A percentile compares a stretch with the other conserved stretches of the same genome.
Conservation (phyloP, 2,888 invertebrate species). For the Phrixothrix hirtus region DNA sequence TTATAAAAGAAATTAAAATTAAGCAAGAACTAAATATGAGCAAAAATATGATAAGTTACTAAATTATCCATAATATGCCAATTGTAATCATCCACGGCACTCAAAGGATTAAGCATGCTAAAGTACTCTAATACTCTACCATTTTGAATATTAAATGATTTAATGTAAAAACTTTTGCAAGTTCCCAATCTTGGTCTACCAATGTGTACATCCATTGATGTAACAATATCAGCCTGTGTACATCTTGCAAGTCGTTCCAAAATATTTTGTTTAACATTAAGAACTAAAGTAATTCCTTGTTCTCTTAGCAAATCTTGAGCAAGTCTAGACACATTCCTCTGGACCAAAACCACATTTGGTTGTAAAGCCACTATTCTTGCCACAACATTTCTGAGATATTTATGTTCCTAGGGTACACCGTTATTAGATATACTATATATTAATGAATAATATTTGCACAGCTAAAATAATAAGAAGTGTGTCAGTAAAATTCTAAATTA, state of each 20-base stretch:
- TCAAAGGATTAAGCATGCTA: no score
- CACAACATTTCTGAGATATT: constrained; percentile 83
- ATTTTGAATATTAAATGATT: constrained; percentile 59
- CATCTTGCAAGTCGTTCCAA: constrained; percentile 79
- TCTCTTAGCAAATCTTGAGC: constrained; percentile 86
- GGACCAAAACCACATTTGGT: constrained; percentile 88
- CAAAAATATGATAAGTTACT: no score
- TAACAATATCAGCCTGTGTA: constrained; percentile 81
- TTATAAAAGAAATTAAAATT: no score
- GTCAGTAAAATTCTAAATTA: constrained; percentile 46
- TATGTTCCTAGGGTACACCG: constrained; percentile 79
- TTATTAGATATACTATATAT: no score
- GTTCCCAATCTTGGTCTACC: constrained; percentile 80
- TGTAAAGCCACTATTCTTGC: constrained; percentile 81
- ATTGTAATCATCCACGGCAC: no score
- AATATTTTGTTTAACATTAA: constrained; percentile 81
- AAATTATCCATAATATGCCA: no score
- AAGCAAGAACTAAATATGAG: no score
- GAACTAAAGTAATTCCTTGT: constrained; percentile 81
- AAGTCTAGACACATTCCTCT: constrained; percentile 78
- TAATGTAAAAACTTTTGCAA: constrained; percentile 80
- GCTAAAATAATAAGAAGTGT: no score
- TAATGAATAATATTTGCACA: no score
- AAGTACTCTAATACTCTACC: constrained; percentile 54
- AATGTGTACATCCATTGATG: constrained; percentile 86